These are phyloP conservation scores for Tipula lateralis DNA, from an alignment of 2,888 invertebrate genomes.

Conservation along the genomic window DNA sequence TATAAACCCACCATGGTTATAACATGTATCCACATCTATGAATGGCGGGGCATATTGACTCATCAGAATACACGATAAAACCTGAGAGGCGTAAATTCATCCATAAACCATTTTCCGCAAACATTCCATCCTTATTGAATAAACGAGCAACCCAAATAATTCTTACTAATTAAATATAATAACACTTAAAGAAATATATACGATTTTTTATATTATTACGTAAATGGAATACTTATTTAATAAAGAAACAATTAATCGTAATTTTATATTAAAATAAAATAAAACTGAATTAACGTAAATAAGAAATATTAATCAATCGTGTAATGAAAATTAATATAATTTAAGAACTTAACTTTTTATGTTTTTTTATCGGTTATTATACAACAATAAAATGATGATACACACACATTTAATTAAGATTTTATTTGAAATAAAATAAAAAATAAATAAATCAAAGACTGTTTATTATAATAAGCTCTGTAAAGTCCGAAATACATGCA, in stretches of 20 bases:
- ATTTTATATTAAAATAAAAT: not conserved
- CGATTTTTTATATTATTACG: not conserved
- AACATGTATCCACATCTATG: too few species aligned
- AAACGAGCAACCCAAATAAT: not conserved
- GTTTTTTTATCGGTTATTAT: not conserved
- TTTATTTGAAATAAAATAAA: not conserved
- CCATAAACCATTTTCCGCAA: not conserved
- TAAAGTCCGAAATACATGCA: not conserved
- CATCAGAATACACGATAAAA: not conserved
- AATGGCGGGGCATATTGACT: too few species aligned
- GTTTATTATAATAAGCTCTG: constrained; percentile 5
- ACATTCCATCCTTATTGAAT: constrained; percentile 4
- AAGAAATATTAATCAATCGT: not conserved
- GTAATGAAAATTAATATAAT: not conserved
- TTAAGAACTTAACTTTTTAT: not conserved
- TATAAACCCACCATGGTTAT: too few species aligned
- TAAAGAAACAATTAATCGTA: constrained; percentile 24
- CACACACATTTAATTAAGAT: not conserved
- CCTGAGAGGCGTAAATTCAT: not conserved
- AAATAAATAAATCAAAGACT: constrained; percentile 5
- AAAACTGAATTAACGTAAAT: not conserved
- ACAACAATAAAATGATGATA: not conserved
- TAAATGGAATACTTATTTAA: not conserved
- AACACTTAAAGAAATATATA: not conserved
- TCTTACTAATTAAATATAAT: not conserved